phyloP scores from a whole-genome alignment of 1,140 invertebrate genomes.

The Ceratina calcarata region DNA sequence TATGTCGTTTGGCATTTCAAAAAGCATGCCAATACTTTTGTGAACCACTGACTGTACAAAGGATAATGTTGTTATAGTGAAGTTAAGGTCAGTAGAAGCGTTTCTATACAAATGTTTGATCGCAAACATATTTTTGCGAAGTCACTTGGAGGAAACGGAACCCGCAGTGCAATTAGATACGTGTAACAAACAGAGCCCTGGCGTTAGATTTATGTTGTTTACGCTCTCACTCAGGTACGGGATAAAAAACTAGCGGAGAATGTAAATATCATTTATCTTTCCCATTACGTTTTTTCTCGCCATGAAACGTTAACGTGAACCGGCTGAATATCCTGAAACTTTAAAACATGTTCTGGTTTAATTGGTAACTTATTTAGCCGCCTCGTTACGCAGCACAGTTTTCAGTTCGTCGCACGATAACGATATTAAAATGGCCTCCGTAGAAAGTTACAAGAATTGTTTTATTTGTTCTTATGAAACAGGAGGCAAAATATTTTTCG shows the following conservation, averaged over 20 bases:
- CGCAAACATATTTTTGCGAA: no score
- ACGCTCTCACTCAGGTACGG: neutral
- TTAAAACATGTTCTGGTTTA: neutral
- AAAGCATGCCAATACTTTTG: no score
- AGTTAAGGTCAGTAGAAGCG: no score
- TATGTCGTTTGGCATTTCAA: no score
- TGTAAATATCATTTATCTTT: slow-evolving; percentile 15
- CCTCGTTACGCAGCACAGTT: neutral
- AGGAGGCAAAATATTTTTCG: no score
- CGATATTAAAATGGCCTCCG: neutral
- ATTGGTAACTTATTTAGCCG: neutral
- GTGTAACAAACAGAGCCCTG: neutral
- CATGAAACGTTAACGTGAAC: neutral
- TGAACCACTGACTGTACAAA: no score
- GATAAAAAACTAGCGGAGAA: neutral
- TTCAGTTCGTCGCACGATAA: neutral
- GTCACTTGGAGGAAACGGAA: neutral
- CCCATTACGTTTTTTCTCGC: neutral
- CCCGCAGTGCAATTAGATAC: neutral
- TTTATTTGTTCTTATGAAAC: neutral
- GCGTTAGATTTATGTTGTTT: slow-evolving; percentile 22
- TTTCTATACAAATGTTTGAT: no score
- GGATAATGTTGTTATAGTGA: no score
- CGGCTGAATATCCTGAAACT: neutral
- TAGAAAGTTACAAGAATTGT: neutral